A percentile compares a stretch with the other conserved stretches of the same genome.
These are phyloP conservation scores for Takifugu bimaculatus DNA, from an alignment of 2,113 vertebrate species.

Conservation along the genomic window DNA sequence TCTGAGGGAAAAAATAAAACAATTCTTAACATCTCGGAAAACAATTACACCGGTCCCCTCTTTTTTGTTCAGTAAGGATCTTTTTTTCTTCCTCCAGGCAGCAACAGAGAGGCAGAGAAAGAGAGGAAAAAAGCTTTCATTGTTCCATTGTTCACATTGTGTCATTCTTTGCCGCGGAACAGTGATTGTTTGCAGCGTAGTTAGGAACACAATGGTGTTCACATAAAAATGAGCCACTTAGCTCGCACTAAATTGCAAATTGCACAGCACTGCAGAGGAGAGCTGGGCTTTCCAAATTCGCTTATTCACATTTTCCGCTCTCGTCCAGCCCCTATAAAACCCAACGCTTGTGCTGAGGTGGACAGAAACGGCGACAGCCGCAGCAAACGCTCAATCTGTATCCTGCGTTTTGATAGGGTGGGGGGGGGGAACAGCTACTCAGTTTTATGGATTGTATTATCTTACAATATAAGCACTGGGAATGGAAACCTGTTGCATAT, in stretches of 20 bases:
- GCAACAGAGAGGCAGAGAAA: constrained; percentile 44
- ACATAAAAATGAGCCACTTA: constrained; percentile 77
- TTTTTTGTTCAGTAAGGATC: constrained; percentile 59
- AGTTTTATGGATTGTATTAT: constrained; percentile 39
- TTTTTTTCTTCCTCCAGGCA: constrained; percentile 49
- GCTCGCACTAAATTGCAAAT: constrained; percentile 71
- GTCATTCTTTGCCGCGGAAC: constrained; percentile 71
- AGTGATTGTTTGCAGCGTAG: constrained; percentile 75
- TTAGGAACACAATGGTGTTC: constrained; percentile 74
- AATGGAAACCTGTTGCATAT: constrained; percentile 25
- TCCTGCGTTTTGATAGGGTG: constrained; percentile 53
- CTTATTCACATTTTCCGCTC: constrained; percentile 74
- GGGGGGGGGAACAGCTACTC: constrained; percentile 44
- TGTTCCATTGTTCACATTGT: constrained; percentile 75
- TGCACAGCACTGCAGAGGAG: constrained; percentile 64
- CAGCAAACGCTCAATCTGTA: constrained; percentile 41
- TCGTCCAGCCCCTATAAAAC: constrained; percentile 67
- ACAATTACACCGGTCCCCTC: constrained; percentile 64
- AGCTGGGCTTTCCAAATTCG: constrained; percentile 71
- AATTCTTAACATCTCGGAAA: constrained; percentile 64
- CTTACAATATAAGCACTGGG: constrained; percentile 37
- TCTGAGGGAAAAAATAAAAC: constrained; percentile 32
- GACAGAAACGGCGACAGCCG: constrained; percentile 63
- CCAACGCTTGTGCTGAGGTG: constrained; percentile 67
- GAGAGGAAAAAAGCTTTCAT: constrained; percentile 58